Conservation (phyloP, 2,797 vertebrate genomes). For the Parauchenoglanis punctatus region DNA sequence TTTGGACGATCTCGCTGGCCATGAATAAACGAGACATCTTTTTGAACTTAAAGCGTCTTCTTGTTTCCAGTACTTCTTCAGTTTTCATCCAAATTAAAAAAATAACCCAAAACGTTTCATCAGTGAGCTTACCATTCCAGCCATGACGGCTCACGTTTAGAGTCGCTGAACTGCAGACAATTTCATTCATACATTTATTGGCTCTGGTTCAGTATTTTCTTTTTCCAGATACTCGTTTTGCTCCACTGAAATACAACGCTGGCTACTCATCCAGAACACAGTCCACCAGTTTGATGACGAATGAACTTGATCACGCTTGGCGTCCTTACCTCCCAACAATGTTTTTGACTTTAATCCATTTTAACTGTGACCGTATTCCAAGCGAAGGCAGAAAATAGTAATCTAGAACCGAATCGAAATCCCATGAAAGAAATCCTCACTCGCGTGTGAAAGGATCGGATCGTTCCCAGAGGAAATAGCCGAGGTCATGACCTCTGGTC, state of each 20-base stretch:
- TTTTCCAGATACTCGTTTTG: not conserved
- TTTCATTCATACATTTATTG: not conserved
- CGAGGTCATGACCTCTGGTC: conserved; percentile 21
- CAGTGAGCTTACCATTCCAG: not conserved
- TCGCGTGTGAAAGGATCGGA: not conserved
- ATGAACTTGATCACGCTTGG: not conserved
- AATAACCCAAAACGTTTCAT: not conserved
- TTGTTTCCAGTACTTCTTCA: not conserved
- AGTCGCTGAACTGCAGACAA: not conserved
- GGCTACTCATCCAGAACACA: not conserved
- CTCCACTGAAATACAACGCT: not conserved
- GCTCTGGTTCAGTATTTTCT: not conserved
- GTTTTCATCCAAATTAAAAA: too few species aligned
- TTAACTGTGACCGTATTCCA: not conserved
- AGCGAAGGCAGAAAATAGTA: not conserved
- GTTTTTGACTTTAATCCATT: not conserved
- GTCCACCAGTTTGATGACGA: not conserved
- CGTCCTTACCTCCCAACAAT: not conserved
- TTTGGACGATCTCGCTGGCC: not conserved
- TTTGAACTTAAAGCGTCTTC: not conserved
- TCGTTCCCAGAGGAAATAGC: not conserved
- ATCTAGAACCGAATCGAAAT: not conserved
- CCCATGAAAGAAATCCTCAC: not conserved
- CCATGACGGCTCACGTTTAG: not conserved
- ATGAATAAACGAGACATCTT: not conserved